A percentile compares a stretch with the other conserved stretches of the same genome.
Conservation (phyloP, 1,140 invertebrate genomes). For the Platyura marginata region DNA sequence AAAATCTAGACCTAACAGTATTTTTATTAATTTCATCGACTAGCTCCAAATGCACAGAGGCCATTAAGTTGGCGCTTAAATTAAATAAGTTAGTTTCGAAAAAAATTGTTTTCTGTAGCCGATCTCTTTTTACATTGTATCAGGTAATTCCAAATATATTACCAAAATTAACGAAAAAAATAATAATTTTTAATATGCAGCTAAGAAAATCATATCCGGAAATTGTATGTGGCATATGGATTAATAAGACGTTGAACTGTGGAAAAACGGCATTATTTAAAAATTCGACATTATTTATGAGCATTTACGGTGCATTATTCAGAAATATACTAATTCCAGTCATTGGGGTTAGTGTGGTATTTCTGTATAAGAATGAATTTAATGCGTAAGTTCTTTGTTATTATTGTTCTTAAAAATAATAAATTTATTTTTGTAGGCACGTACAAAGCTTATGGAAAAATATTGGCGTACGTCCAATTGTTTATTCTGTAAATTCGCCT, state of each 20-base stretch:
- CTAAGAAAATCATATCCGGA: slow-evolving; percentile 18
- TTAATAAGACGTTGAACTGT: slow-evolving; percentile 15
- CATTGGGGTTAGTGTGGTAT: slow-evolving; percentile 23
- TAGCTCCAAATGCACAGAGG: slow-evolving; percentile 15
- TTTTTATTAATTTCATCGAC: slow-evolving; percentile 18
- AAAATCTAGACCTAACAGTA: slow-evolving; percentile 11
- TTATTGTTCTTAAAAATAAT: background rate
- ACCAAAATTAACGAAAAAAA: background rate
- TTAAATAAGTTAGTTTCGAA: slow-evolving; percentile 12
- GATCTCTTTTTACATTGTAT: slow-evolving; percentile 19
- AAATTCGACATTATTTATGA: slow-evolving; percentile 19
- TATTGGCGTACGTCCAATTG: slow-evolving; percentile 21
- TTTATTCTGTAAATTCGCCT: slow-evolving; percentile 24
- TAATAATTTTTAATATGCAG: too few species aligned
- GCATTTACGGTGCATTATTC: slow-evolving; percentile 21
- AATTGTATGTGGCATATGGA: slow-evolving; percentile 22
- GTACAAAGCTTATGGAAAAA: slow-evolving; percentile 22
- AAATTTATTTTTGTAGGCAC: slow-evolving; percentile 10
- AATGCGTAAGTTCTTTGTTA: slow-evolving; percentile 15
- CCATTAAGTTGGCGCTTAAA: slow-evolving; percentile 14
- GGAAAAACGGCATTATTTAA: slow-evolving; percentile 12
- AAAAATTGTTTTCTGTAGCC: slow-evolving; percentile 17
- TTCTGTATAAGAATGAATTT: slow-evolving; percentile 22
- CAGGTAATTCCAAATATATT: slow-evolving; percentile 9
- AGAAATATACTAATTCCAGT: slow-evolving; percentile 23